Evolutionary conservation across 2,797 vertebrate genomes (phyloP).

Genomic region (Sebastes flavidus): DNA sequence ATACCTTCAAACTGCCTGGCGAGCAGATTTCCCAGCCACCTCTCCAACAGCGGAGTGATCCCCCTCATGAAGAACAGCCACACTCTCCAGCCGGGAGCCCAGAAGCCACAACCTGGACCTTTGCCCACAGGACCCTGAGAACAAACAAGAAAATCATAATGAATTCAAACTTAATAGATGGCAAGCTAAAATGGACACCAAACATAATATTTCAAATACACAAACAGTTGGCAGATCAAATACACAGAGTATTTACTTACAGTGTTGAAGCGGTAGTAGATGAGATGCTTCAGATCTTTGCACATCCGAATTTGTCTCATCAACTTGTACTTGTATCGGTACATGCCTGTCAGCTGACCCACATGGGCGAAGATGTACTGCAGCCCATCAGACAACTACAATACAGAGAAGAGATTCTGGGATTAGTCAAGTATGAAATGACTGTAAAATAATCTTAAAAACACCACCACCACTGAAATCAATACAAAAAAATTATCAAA

Average conservation of each 20-base stretch:
- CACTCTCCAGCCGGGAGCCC: constrained; percentile 98
- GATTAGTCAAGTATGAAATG: neutral
- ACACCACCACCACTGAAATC: neutral
- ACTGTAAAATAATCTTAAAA: neutral
- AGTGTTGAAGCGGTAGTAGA: constrained; percentile 99
- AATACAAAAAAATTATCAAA: neutral
- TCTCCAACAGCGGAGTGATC: constrained; percentile 96
- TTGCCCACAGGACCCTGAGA: constrained; percentile 96
- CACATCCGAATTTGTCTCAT: constrained; percentile 99
- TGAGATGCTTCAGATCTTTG: constrained; percentile 99
- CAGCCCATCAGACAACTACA: constrained; percentile 93
- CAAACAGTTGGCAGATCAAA: neutral
- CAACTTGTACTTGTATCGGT: constrained; percentile 99
- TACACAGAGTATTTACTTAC: constrained; percentile 75
- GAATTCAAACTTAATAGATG: neutral
- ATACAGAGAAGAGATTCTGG: neutral
- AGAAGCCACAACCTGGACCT: constrained; percentile 98
- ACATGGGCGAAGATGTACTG: constrained; percentile 99
- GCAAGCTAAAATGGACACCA: neutral
- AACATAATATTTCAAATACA: neutral
- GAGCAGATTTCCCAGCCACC: constrained; percentile 98
- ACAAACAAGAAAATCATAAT: neutral
- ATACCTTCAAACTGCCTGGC: constrained; percentile 98
- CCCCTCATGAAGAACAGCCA: constrained; percentile 99
- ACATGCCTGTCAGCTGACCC: constrained; percentile 98